Conservation (phyloP, 2,113 vertebrate species). For the Stegastes partitus region DNA sequence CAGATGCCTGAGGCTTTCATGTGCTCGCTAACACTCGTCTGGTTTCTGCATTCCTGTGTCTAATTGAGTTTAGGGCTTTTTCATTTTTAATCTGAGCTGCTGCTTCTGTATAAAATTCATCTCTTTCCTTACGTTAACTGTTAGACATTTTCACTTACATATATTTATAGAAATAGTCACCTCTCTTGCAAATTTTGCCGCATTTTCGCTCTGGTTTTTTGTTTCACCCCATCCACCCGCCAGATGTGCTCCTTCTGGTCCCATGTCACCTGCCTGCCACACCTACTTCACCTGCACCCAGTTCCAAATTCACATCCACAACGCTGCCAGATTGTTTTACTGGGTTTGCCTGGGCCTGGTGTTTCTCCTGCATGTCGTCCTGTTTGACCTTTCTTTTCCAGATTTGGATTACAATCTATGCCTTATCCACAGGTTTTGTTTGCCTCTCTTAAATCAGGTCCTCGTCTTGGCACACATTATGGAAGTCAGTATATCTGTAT, state of each 20-base stretch:
- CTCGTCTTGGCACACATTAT: too few relatives aligned
- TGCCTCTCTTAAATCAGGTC: too few relatives aligned
- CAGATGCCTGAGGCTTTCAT: conserved; percentile 46
- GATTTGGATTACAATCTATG: too few relatives aligned
- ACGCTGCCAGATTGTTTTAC: too few relatives aligned
- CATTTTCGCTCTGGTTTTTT: background rate
- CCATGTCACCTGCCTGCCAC: background rate
- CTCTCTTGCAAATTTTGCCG: background rate
- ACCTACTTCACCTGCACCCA: background rate
- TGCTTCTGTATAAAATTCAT: conserved; percentile 2
- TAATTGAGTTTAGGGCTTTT: conserved; percentile 15
- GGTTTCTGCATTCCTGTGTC: conserved; percentile 15
- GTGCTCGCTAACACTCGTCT: conserved; percentile 7
- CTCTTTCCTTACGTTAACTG: conserved; percentile 9
- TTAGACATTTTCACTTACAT: background rate
- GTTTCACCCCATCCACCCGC: background rate
- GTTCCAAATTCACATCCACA: too few relatives aligned
- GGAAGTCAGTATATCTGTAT: too few relatives aligned
- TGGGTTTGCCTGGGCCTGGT: too few relatives aligned
- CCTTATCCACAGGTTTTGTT: too few relatives aligned
- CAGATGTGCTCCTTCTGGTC: background rate
- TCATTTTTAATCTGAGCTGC: conserved; percentile 12
- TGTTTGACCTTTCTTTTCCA: too few relatives aligned
- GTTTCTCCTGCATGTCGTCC: too few relatives aligned
- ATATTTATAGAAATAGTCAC: background rate